Evolutionary conservation across 2,113 vertebrate species (phyloP).

Genomic region (Dipodomys merriami): DNA sequence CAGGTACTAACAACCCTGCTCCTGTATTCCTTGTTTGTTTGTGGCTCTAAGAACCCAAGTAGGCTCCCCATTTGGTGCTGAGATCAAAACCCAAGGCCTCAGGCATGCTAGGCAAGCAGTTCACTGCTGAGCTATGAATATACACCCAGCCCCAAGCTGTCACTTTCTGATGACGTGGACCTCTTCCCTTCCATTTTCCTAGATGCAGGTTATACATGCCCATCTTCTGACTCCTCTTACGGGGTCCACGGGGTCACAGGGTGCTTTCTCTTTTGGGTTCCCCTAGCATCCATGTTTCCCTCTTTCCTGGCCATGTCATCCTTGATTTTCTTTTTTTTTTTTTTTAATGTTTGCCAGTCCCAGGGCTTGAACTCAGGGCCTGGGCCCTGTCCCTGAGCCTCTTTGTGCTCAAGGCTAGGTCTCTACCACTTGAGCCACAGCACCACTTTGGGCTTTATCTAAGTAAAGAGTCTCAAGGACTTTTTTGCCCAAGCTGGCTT

Average conservation of each 20-base stretch:
- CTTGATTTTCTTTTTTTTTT: neutral
- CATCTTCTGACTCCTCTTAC: neutral
- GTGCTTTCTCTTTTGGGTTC: too few species aligned
- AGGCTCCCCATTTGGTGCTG: neutral
- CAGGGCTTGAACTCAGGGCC: too few species aligned
- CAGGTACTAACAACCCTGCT: constrained; percentile 83
- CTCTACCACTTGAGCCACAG: too few species aligned
- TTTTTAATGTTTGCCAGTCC: neutral
- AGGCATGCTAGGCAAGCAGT: neutral
- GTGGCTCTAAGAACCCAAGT: neutral
- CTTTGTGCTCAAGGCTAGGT: too few species aligned
- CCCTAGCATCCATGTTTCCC: too few species aligned
- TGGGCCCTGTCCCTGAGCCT: too few species aligned
- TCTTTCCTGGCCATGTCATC: neutral
- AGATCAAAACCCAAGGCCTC: neutral
- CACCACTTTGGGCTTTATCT: too few species aligned
- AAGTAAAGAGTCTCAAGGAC: too few species aligned
- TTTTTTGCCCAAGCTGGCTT: too few species aligned
- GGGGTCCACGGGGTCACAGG: too few species aligned
- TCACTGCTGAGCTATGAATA: neutral
- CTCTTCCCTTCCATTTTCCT: neutral
- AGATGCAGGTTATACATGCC: neutral
- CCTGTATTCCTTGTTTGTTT: fast-evolving
- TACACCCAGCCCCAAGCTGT: neutral
- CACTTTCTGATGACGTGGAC: neutral